Conservation (phyloP, 2,797 vertebrate genomes). For the Mormyrops boulengeri region DNA sequence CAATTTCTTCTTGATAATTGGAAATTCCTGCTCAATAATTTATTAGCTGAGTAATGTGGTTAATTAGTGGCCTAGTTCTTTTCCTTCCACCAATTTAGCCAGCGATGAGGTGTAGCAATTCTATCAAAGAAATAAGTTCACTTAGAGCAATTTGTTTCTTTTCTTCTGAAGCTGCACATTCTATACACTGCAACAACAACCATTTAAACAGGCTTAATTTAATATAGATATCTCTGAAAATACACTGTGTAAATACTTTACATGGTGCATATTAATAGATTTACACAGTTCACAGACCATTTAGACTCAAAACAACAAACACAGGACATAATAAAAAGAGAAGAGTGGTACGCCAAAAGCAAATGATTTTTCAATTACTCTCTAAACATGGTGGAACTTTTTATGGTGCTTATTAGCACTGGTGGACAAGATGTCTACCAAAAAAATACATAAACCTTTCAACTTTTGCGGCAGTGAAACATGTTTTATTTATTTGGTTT, state of each 20-base stretch:
- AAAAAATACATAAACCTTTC: background rate
- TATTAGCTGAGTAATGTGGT: constrained; percentile 12
- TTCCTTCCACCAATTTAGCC: background rate
- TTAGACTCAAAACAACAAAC: background rate
- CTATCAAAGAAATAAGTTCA: background rate
- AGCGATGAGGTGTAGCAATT: constrained; percentile 3
- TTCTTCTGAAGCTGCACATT: background rate
- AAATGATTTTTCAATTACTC: background rate
- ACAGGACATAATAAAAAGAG: background rate
- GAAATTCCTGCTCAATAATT: constrained; percentile 1
- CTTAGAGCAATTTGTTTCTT: background rate
- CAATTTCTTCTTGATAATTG: constrained; percentile 6
- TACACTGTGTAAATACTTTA: background rate
- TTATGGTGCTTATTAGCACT: background rate
- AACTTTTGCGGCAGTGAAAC: background rate
- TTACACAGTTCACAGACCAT: background rate
- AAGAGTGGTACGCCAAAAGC: background rate
- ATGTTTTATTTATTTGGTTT: background rate
- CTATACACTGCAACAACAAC: background rate
- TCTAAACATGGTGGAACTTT: background rate
- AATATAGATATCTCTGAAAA: background rate
- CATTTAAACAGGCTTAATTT: background rate
- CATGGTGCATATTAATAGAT: background rate
- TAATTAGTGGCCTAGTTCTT: background rate
- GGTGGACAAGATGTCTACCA: background rate